Evolutionary conservation across 2,797 vertebrate genomes (phyloP).

Genomic region (Emydoidea blandingii): DNA sequence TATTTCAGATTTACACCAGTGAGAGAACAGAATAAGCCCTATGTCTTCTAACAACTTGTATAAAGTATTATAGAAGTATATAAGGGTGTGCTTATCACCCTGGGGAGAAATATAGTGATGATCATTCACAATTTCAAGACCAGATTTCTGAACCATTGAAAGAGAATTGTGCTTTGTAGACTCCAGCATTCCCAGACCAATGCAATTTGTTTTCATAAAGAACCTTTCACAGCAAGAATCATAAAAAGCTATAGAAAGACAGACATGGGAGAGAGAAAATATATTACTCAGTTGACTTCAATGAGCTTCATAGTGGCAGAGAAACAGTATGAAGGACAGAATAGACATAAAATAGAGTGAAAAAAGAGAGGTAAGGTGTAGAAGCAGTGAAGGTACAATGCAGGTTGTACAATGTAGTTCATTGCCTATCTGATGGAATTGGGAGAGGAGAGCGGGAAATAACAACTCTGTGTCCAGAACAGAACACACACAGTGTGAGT

Average conservation of each 20-base stretch:
- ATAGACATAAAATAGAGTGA: neutral
- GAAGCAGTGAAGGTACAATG: neutral
- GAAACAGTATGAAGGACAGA: neutral
- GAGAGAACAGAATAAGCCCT: neutral
- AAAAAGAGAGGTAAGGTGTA: neutral
- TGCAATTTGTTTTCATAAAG: conserved; percentile 9
- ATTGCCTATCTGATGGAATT: neutral
- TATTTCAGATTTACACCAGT: neutral
- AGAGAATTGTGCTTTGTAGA: conserved; percentile 4
- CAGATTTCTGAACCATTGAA: conserved; percentile 13
- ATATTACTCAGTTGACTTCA: neutral
- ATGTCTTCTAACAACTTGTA: neutral
- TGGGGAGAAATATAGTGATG: neutral
- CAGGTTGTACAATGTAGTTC: neutral
- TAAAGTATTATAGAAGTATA: neutral
- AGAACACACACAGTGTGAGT: neutral
- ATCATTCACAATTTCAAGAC: neutral
- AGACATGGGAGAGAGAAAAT: neutral
- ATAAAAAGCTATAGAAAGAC: neutral
- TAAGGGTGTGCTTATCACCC: neutral
- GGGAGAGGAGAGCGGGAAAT: neutral
- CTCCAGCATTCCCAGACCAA: neutral
- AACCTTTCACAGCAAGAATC: neutral
- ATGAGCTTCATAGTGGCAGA: neutral
- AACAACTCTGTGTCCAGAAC: neutral